These are phyloP conservation scores for Saguinus imperator DNA, from an alignment of 2,113 vertebrate genomes.

Conservation along the genomic window DNA sequence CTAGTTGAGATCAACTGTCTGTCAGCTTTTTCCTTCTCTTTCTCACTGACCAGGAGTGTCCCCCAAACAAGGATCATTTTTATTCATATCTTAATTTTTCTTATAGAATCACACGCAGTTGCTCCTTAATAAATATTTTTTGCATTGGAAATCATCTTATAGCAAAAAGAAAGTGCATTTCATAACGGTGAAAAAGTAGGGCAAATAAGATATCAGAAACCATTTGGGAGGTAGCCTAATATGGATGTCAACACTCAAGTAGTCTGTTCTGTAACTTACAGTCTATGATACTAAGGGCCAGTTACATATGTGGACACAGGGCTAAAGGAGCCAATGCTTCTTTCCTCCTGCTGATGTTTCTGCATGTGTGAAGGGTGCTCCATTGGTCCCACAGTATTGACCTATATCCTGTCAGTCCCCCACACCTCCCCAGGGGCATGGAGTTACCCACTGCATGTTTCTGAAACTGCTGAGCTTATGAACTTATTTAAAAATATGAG, in stretches of 20 bases:
- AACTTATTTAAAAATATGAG: conserved; percentile 70
- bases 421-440: background rate
- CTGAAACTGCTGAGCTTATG: conserved; percentile 60
- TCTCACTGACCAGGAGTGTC: background rate
- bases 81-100: background rate
- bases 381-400: accelerated
- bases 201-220: background rate
- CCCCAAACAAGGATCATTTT: background rate
- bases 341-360: background rate
- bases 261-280: background rate
- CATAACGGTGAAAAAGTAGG: background rate
- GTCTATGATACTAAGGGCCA: accelerated
- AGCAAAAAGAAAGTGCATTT: background rate
- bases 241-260: accelerated
- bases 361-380: accelerated
- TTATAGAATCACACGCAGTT: background rate
- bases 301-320: background rate
- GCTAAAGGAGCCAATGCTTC: accelerated
- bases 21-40: background rate
- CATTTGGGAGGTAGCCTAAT: background rate
- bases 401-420: background rate
- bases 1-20: background rate
- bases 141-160: background rate
- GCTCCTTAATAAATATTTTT: background rate
- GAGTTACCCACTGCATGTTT: background rate